Percentiles rank a stretch among this genome's conserved stretches.
Evolutionary conservation across 2,113 vertebrate species (phyloP).

Genomic region (Dromas ardeola): DNA sequence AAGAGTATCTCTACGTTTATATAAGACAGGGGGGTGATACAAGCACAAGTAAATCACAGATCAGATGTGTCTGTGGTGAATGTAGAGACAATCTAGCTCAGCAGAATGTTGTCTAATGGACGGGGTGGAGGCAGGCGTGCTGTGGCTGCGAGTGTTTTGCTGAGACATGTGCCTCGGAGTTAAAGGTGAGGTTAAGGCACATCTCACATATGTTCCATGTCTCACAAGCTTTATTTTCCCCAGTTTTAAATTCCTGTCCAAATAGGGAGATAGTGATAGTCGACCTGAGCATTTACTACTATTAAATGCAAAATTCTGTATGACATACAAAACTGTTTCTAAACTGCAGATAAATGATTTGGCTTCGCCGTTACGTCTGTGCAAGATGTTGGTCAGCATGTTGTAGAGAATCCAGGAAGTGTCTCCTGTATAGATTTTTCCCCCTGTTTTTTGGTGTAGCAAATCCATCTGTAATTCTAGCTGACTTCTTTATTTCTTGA

Average conservation of each 20-base stretch:
- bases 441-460: neutral
- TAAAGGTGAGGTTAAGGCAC: neutral
- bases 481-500: neutral
- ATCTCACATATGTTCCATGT: neutral
- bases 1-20: neutral
- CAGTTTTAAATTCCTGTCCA: neutral
- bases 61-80: neutral
- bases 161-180: neutral
- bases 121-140: neutral
- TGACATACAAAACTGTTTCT: neutral
- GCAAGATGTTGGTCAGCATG: neutral
- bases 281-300: neutral
- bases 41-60: neutral
- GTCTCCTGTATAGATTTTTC: neutral
- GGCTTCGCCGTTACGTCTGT: neutral
- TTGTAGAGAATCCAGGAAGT: neutral
- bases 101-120: neutral
- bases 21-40: neutral
- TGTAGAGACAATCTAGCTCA: neutral
- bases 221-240: neutral
- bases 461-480: neutral
- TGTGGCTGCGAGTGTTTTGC: neutral
- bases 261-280: neutral
- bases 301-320: neutral
- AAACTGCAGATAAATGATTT: neutral